Percentiles rank a stretch among this genome's conserved stretches.
phyloP scores from a whole-genome alignment of 1,140 invertebrate species.

The Drosophila ananassae region DNA sequence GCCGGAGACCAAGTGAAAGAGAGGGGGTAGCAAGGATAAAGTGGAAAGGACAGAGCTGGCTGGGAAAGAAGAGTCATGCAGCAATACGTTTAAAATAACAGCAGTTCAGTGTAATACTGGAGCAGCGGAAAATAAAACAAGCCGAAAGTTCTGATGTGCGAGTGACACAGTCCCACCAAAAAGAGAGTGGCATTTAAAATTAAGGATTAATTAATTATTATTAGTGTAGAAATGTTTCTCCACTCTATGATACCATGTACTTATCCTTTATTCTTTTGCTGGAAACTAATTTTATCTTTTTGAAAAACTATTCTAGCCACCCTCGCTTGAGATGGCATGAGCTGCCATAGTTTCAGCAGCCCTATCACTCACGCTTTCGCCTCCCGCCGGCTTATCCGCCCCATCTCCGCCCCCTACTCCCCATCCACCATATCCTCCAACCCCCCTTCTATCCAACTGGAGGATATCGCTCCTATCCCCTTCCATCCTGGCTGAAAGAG shows the following conservation, averaged over 20 bases:
- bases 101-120: slow-evolving; percentile 52
- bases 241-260: neutral
- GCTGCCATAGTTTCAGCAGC: slow-evolving; percentile 67
- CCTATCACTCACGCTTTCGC: slow-evolving; percentile 65
- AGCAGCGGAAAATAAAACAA: slow-evolving; percentile 32
- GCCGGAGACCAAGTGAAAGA: neutral
- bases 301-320: neutral
- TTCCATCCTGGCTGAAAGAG: neutral
- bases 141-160: slow-evolving; percentile 16
- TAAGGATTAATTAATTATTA: neutral
- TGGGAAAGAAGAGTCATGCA: slow-evolving; percentile 25
- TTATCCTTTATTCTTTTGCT: neutral
- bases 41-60: slow-evolving; percentile 7
- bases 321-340: slow-evolving; percentile 28
- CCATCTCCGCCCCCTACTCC: neutral
- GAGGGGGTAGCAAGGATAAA: neutral
- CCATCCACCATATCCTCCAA: neutral
- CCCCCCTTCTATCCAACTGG: neutral
- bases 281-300: neutral
- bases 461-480: neutral
- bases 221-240: too few species aligned
- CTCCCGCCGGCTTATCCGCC: slow-evolving; percentile 50
- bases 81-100: slow-evolving; percentile 80
- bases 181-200: neutral
- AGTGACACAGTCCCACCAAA: slow-evolving; percentile 22